Base-by-base conservation (phyloP, 2,113 vertebrate species). In the Ammospiza nelsoni region DNA sequence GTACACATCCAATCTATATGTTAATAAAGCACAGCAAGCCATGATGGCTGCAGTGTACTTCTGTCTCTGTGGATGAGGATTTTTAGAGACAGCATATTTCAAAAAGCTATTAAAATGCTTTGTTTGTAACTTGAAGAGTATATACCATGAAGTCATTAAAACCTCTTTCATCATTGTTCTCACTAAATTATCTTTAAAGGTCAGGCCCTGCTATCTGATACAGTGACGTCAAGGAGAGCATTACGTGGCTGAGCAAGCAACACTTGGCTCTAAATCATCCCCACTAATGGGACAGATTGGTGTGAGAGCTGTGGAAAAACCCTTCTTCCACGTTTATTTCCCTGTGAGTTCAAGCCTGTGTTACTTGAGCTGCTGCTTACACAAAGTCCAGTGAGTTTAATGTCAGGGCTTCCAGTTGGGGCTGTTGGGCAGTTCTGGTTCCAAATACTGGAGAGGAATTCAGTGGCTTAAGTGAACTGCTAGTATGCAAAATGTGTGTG, bases 41-140 rank as follows among this genome's bases (percentile, higher is more conserved):
- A 6, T 29, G 48, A 23, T 71, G 59, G 54, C 57, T 91, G 52
- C 72, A 91, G 46, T 33, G 21, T 41, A 48, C 9, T 73, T 85
- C 54, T 90, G 35, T 93, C 44, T 77, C 80, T 57, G 48, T 87
- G 54, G 33, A 87, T 84, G 39, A 59, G 33, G 27, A 68, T 59
- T 92, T 91, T 91, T 46, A 71, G 73, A 89, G 52, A 62, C 48
- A 81, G 52, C 24, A 12, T 79, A 59, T 84, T 92, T 91, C 35
- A 82, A 87, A 91, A 52, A 92, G 71, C 88, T 88, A 69, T 79
- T 85, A 79, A 92, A 94, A 74, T 88, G 37, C 90, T 93, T 92
- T 85, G 58, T 95, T 87, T 91, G 71, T 79, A 93, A 90, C 71
- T 82, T 90, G 90, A 80, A 91, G 41, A 78, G 27, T 69, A 48